Conservation (phyloP, 2,888 invertebrate species). For the Teleiodes luculella region DNA sequence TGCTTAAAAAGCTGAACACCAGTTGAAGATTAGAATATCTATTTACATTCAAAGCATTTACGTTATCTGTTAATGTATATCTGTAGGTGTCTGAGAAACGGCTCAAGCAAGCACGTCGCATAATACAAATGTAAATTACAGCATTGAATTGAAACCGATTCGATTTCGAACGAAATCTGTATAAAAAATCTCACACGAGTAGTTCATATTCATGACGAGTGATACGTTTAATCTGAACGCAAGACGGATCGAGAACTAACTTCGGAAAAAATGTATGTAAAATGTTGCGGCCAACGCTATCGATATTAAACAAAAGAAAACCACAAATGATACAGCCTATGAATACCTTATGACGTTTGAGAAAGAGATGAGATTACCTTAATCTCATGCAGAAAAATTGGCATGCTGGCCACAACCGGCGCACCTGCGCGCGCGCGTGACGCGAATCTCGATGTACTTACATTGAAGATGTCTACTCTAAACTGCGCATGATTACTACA, state of each 20-base stretch:
- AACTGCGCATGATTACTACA: too few relatives aligned
- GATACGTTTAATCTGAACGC: conserved; percentile 43
- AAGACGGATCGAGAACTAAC: conserved; percentile 39
- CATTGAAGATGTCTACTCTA: neutral
- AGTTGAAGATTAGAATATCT: too few relatives aligned
- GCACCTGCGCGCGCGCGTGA: conserved; percentile 15
- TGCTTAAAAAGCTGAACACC: neutral
- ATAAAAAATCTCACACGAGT: conserved; percentile 33
- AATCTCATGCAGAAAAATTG: conserved; percentile 14
- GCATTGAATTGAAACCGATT: conserved; percentile 31
- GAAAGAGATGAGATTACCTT: neutral
- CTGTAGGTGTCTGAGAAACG: conserved; percentile 1
- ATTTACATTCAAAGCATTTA: conserved; percentile 4
- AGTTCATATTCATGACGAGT: conserved; percentile 47
- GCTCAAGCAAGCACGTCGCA: conserved; percentile 22
- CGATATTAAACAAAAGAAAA: conserved; percentile 16
- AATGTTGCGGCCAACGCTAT: conserved; percentile 37
- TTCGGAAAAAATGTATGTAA: conserved; percentile 42
- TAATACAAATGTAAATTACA: conserved; percentile 17
- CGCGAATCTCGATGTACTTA: neutral
- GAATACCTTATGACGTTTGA: neutral
- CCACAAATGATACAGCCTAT: neutral
- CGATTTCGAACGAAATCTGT: conserved; percentile 39
- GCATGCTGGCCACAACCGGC: neutral
- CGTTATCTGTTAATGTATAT: neutral